phyloP scores from a whole-genome alignment of 1,140 invertebrate species.

The Galleria mellonella region DNA sequence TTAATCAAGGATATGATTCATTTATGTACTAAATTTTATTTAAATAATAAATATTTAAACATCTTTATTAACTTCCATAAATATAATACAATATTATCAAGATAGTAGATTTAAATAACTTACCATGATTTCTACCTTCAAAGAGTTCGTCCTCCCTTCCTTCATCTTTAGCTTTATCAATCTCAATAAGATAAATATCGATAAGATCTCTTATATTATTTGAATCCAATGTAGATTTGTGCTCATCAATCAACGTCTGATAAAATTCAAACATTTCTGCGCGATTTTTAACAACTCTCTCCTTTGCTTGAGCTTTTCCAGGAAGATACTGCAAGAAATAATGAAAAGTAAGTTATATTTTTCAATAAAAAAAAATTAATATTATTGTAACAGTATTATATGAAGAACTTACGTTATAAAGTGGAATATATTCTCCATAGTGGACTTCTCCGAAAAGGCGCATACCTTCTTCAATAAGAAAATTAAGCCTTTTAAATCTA shows the following conservation, averaged over 20 bases:
- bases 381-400: background rate
- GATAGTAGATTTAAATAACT: constrained; percentile 31
- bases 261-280: constrained; percentile 90
- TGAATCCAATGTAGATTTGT: constrained; percentile 83
- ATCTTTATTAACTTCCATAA: background rate
- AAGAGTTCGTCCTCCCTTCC: constrained; percentile 83
- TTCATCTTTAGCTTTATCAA: constrained; percentile 85
- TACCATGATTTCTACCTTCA: constrained; percentile 85
- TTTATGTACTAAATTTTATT: background rate
- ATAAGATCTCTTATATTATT: constrained; percentile 88
- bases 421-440: constrained; percentile 78
- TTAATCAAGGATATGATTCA: too few species aligned
- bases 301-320: constrained; percentile 80
- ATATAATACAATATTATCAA: background rate
- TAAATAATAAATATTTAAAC: background rate
- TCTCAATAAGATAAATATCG: constrained; percentile 90
- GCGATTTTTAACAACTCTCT: constrained; percentile 87
- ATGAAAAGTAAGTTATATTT: background rate
- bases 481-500: constrained; percentile 86
- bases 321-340: constrained; percentile 80
- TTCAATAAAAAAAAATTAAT: background rate
- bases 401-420: constrained; percentile 65
- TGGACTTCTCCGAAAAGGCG: constrained; percentile 87
- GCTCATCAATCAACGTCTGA: constrained; percentile 87
- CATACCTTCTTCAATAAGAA: constrained; percentile 92